Base-by-base conservation (phyloP, 2,797 vertebrate species). In the Acanthis flammea region DNA sequence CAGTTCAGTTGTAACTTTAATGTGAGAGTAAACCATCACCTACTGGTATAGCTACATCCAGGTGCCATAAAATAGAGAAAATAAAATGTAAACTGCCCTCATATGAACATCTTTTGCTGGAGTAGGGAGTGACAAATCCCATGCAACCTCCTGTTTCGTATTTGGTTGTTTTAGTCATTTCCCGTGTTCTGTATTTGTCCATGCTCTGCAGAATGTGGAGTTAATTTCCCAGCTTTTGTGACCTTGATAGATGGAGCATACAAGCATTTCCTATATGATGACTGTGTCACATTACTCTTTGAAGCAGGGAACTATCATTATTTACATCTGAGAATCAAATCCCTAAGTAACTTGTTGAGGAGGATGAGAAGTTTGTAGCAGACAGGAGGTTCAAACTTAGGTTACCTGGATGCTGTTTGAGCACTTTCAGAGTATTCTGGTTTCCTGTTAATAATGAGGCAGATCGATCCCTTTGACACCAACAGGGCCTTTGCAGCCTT, bases 171-270 rank as follows among this genome's bases (percentile, higher is more conserved):
- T 58, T 55, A 92, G 85, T 90, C 6, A 81, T 92, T 95, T 96
- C 87, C 86, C 11, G 0, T 81, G 33, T 70, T 91, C 62, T 22
- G 45, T 68, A n/a, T 81, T 88, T 90, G 79, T 81, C 86, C 35
- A 11, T 66, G 62, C 62, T 86, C 62, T 58, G 68, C 58, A 66
- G 61, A 95, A 94, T 75, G 8, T 90, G 87, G 93, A 92, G 75
- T 91, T 95, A 74, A 95, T 95, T 95, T 95, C 54, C 79, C 53
- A 71, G 37, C 33, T 82, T 85, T 83, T 83, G 68, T 92, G 85
- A 87, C 90, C 54, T 62, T 68, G 55, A 61, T 55, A 78, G 50
- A 50, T 79, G 41, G 27, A 50, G 31, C 60, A 72, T 58, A 51
- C 61, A 80, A 77, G 68, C 35, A 81, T 86, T 94, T 94, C 48